Conservation (phyloP, 2,113 vertebrate species). For the Calyptomena viridis region DNA sequence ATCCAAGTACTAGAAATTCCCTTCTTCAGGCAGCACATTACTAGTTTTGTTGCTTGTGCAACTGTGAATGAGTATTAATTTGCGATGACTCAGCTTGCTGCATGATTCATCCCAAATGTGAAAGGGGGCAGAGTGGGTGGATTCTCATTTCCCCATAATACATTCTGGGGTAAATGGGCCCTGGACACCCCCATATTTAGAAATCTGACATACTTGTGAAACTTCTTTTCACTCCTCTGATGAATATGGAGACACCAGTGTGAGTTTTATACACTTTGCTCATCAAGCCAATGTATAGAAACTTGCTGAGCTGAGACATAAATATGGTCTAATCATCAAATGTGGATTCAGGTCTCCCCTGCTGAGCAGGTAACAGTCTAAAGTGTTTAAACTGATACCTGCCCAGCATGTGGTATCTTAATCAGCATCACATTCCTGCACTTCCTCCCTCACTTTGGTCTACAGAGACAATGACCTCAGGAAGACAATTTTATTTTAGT, state of each 20-base stretch:
- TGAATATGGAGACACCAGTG: constrained; percentile 18
- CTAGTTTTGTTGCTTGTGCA: not conserved
- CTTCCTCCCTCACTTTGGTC: constrained; percentile 45
- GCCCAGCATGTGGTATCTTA: constrained; percentile 65
- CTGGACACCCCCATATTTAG: not conserved
- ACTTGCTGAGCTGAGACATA: constrained; percentile 55
- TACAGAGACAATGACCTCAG: constrained; percentile 50
- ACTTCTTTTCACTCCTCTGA: not conserved
- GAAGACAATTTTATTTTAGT: constrained; percentile 48
- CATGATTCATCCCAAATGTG: not conserved
- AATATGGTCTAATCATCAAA: constrained; percentile 66
- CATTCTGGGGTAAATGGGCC: not conserved
- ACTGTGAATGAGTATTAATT: not conserved
- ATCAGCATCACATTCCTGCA: constrained; percentile 59
- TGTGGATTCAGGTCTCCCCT: constrained; percentile 36
- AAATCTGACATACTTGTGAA: not conserved
- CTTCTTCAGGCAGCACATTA: not conserved
- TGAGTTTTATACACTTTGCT: not conserved
- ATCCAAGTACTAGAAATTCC: not conserved
- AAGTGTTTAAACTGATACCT: constrained; percentile 72
- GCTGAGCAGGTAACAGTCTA: constrained; percentile 67
- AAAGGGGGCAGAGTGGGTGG: not conserved
- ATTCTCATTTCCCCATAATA: not conserved
- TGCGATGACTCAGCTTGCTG: not conserved
- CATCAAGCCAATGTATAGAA: not conserved